phyloP scores from a whole-genome alignment of 1,140 invertebrate species.

The Megathymus violae region DNA sequence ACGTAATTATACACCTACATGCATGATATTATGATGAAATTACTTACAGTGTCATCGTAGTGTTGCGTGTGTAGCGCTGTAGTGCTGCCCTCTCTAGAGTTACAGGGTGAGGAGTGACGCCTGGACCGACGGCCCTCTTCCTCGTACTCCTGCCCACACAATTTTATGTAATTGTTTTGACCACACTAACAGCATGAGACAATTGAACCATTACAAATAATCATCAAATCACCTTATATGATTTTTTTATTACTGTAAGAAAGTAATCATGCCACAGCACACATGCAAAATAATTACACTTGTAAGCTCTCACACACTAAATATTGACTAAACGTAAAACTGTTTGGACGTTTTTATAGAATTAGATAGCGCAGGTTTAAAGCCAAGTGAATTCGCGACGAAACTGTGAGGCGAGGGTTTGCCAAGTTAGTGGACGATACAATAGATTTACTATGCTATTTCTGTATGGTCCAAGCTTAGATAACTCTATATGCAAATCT shows the following conservation, averaged over 20 bases:
- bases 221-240: not conserved
- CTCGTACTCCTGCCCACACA: conserved; percentile 83
- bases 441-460: conserved; percentile 77
- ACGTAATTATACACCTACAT: too few relatives aligned
- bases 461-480: conserved; percentile 62
- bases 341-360: not conserved
- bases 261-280: conserved; percentile 20
- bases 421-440: conserved; percentile 52
- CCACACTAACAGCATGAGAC: not conserved
- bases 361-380: conserved; percentile 42
- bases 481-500: conserved; percentile 29
- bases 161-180: conserved; percentile 18
- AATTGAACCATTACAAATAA: not conserved
- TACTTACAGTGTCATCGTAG: conserved; percentile 88
- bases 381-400: conserved; percentile 49
- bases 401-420: conserved; percentile 61
- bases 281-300: conserved; percentile 17
- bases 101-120: conserved; percentile 87
- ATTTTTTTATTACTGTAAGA: not conserved
- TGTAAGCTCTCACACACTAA: conserved; percentile 9
- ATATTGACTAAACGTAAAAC: not conserved
- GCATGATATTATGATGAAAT: too few relatives aligned
- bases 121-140: conserved; percentile 85
- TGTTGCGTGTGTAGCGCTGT: conserved; percentile 85
- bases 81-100: conserved; percentile 85